A percentile compares a stretch with the other conserved stretches of the same genome.
Conservation (phyloP, 2,113 vertebrate genomes). For the Ammodramus savannarum region DNA sequence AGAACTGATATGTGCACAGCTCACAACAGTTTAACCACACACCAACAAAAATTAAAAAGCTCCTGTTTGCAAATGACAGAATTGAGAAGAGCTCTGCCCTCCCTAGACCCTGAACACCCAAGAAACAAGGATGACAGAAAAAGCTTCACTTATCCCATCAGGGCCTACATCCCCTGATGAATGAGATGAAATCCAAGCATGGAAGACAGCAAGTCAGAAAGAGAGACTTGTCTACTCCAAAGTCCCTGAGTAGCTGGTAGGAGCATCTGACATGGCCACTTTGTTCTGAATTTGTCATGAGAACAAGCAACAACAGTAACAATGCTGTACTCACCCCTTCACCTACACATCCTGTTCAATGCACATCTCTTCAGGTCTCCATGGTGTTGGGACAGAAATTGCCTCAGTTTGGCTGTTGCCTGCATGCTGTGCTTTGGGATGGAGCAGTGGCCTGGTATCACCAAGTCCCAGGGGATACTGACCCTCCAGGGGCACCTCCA, state of each 20-base stretch:
- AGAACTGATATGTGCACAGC: not conserved
- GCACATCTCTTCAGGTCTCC: fast-evolving
- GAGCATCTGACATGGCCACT: fast-evolving
- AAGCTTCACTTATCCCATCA: not conserved
- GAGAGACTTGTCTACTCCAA: not conserved
- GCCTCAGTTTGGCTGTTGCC: not conserved
- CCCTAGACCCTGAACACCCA: not conserved
- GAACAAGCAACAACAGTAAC: not conserved
- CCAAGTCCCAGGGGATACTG: not conserved
- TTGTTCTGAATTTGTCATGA: not conserved
- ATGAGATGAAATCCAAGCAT: not conserved
- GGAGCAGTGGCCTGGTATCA: not conserved
- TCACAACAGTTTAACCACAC: not conserved
- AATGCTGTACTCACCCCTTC: not conserved
- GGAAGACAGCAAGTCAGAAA: not conserved
- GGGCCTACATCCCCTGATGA: not conserved
- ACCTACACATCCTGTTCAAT: not conserved
- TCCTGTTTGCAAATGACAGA: not conserved
- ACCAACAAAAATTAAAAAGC: not conserved
- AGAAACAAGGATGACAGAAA: not conserved
- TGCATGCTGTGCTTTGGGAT: not conserved
- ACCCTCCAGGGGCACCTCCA: not conserved
- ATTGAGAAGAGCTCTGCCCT: not conserved
- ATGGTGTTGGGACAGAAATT: not conserved
- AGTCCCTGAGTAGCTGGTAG: not conserved